phyloP scores from a whole-genome alignment of 2,888 invertebrate genomes.

The Reticulitermes lucifugus region DNA sequence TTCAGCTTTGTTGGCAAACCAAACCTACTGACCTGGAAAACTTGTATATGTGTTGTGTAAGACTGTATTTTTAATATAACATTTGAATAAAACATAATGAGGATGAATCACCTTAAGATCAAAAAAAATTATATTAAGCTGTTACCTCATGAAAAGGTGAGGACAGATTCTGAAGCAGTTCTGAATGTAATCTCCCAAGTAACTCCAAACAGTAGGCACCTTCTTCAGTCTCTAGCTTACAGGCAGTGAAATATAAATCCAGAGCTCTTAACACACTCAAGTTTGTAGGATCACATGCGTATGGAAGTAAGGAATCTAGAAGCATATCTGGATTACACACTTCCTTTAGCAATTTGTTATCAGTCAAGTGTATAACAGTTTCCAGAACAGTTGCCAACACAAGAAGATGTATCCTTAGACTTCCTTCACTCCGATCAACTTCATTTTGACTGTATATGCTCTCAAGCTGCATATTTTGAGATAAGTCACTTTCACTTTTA shows the following conservation, averaged over 20 bases:
- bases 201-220: slow-evolving; percentile 63
- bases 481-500: neutral
- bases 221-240: slow-evolving; percentile 61
- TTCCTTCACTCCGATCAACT: neutral
- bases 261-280: slow-evolving; percentile 67
- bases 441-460: no score
- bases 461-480: neutral
- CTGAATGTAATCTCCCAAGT: slow-evolving; percentile 66
- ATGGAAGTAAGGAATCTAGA: slow-evolving; percentile 64
- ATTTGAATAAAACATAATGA: no score
- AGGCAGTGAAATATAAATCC: slow-evolving; percentile 68
- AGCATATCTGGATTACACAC: slow-evolving; percentile 64
- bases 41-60: no score
- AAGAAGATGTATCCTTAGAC: slow-evolving; percentile 60
- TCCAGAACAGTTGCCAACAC: slow-evolving; percentile 69
- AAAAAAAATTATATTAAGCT: slow-evolving; percentile 47
- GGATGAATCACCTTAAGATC: no score
- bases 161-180: slow-evolving; percentile 72
- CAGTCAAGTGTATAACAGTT: slow-evolving; percentile 69
- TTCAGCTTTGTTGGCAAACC: no score
- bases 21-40: no score
- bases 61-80: no score
- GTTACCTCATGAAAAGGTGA: slow-evolving; percentile 77
- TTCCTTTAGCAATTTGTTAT: slow-evolving; percentile 65
- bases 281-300: slow-evolving; percentile 65